A percentile compares a stretch with the other conserved stretches of the same genome.
Evolutionary conservation across 2,797 vertebrate species (phyloP).

Genomic region (Oreochromis grahami): DNA sequence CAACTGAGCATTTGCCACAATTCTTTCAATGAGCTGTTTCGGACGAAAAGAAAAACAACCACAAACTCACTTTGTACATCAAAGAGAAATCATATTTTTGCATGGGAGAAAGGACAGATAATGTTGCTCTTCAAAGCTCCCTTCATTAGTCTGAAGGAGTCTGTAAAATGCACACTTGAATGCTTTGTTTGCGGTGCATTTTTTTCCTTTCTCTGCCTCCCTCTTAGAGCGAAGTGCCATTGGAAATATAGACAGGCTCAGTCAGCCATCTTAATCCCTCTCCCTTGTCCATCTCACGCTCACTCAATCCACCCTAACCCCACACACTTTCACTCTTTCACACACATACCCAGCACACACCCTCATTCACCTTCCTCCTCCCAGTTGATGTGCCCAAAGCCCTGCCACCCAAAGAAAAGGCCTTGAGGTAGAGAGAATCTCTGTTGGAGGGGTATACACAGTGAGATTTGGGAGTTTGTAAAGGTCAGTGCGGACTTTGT

Average conservation of each 20-base stretch:
- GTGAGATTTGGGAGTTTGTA: constrained; percentile 88
- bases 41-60: neutral
- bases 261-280: constrained; percentile 86
- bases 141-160: constrained; percentile 27
- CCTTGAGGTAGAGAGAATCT: constrained; percentile 54
- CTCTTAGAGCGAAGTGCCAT: constrained; percentile 73
- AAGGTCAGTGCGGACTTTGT: constrained; percentile 96
- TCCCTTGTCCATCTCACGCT: constrained; percentile 70
- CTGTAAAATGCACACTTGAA: constrained; percentile 59
- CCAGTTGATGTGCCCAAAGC: constrained; percentile 71
- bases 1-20: constrained; percentile 16
- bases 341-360: constrained; percentile 23
- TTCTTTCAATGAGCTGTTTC: constrained; percentile 30
- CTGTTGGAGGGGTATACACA: constrained; percentile 54
- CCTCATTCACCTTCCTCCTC: constrained; percentile 37
- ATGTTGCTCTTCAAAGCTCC: constrained; percentile 25
- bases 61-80: neutral
- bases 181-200: constrained; percentile 60
- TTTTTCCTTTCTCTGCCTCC: constrained; percentile 41
- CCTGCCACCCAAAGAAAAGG: constrained; percentile 53
- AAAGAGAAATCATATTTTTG: constrained; percentile 30
- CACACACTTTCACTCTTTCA: constrained; percentile 53
- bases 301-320: constrained; percentile 79
- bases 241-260: constrained; percentile 76
- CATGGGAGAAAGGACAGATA: constrained; percentile 9